Conservation (phyloP, 2,113 vertebrate species). For the Lophotis ruficrista region DNA sequence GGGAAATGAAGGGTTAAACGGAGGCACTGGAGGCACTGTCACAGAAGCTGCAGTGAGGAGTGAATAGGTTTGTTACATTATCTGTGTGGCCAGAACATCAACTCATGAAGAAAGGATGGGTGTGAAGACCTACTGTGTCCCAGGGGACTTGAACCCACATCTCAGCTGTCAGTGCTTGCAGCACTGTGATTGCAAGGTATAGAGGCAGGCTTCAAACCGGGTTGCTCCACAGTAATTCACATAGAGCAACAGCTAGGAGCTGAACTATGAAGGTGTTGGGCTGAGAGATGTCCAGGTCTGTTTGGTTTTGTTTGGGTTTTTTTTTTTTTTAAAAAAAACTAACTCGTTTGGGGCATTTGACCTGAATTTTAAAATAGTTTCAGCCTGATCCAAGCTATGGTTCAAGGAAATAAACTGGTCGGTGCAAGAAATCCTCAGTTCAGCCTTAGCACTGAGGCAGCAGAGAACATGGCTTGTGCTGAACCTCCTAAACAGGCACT, state of each 20-base stretch:
- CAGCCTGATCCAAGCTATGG: background rate
- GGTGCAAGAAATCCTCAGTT: background rate
- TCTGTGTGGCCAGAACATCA: background rate
- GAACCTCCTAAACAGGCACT: background rate
- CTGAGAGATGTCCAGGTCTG: background rate
- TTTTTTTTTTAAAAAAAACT: background rate
- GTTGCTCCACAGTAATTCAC: background rate
- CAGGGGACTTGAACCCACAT: background rate
- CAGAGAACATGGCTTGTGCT: background rate
- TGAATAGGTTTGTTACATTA: background rate
- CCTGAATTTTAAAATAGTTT: background rate
- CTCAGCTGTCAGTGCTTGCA: rapidly evolving
- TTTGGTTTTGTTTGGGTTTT: background rate
- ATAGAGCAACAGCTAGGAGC: background rate
- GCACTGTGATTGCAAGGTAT: background rate
- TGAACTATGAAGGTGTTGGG: background rate
- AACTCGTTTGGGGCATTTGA: background rate
- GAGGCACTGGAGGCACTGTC: background rate
- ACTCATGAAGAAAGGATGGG: background rate
- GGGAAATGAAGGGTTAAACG: background rate
- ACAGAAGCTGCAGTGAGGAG: background rate
- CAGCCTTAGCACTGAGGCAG: background rate
- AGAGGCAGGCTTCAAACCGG: background rate
- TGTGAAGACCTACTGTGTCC: background rate
- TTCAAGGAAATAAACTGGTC: background rate